Percentiles rank a stretch among this genome's conserved stretches.
phyloP scores from a whole-genome alignment of 2,888 invertebrate species.

The Leistus spinibarbis region DNA sequence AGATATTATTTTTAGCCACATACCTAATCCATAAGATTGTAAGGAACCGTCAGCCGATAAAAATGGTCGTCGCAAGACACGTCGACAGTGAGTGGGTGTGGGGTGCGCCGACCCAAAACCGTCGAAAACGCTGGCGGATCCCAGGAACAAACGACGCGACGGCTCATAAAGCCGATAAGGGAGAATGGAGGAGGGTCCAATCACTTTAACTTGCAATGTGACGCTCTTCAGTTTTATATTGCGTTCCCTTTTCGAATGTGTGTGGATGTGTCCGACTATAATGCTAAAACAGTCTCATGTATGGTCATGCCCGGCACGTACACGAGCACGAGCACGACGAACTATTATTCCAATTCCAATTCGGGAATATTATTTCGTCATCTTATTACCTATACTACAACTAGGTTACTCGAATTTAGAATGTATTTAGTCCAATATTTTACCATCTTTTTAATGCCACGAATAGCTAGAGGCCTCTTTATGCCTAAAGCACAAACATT shows the following conservation, averaged over 20 bases:
- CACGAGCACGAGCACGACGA: neutral
- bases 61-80: conserved; percentile 39
- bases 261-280: conserved; percentile 1
- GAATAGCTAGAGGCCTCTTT: neutral
- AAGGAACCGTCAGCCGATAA: conserved; percentile 9
- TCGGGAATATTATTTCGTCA: neutral
- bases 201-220: conserved; percentile 47
- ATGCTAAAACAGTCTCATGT: conserved; percentile 16
- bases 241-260: conserved; percentile 5
- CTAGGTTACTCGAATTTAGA: too few species aligned
- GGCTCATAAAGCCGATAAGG: conserved; percentile 54
- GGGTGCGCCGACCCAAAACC: neutral
- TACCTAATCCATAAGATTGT: conserved; percentile 1
- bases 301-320: neutral
- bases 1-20: conserved; percentile 45
- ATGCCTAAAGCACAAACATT: neutral
- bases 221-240: conserved; percentile 41
- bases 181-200: conserved; percentile 47
- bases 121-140: conserved; percentile 44
- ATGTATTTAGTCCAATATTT: too few species aligned
- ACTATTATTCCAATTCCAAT: conserved; percentile 26
- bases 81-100: conserved; percentile 44
- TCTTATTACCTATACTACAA: neutral
- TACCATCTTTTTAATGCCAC: too few species aligned
- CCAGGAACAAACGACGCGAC: conserved; percentile 54